Evolutionary conservation across 2,797 vertebrate genomes (phyloP).

Genomic region (Pangasius djambal): DNA sequence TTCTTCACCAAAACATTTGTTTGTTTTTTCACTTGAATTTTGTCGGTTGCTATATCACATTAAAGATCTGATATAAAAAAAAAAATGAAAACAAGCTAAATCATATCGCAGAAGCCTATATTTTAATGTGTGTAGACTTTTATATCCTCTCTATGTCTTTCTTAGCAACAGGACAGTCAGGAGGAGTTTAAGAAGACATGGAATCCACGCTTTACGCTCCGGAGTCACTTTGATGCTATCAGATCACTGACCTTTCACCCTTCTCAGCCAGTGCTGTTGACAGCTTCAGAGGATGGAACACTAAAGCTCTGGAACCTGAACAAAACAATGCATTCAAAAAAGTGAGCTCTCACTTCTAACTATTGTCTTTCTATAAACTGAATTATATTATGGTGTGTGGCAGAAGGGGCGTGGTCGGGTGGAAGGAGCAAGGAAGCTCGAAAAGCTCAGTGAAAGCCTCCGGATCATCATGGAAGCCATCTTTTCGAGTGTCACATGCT

Average conservation of each 20-base stretch:
- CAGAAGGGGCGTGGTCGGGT: no score
- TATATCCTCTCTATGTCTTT: background rate
- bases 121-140: background rate
- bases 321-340: slow-evolving; percentile 88
- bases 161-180: slow-evolving; percentile 84
- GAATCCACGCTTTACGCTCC: slow-evolving; percentile 90
- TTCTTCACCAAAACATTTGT: background rate
- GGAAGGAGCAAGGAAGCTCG: no score
- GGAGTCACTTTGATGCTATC: slow-evolving; percentile 90
- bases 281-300: slow-evolving; percentile 87
- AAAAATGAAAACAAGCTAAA: no score
- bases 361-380: background rate
- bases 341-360: slow-evolving; percentile 70
- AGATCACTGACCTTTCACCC: slow-evolving; percentile 88
- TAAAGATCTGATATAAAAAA: background rate
- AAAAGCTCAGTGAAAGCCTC: no score
- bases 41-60: background rate
- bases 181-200: slow-evolving; percentile 90
- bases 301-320: slow-evolving; percentile 93
- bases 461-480: no score
- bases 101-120: background rate
- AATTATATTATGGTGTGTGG: no score
- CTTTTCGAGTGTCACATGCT: no score
- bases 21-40: background rate
- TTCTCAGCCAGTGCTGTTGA: slow-evolving; percentile 83